Conservation (phyloP, 2,888 invertebrate genomes). For the Sminthurides aquaticus region DNA sequence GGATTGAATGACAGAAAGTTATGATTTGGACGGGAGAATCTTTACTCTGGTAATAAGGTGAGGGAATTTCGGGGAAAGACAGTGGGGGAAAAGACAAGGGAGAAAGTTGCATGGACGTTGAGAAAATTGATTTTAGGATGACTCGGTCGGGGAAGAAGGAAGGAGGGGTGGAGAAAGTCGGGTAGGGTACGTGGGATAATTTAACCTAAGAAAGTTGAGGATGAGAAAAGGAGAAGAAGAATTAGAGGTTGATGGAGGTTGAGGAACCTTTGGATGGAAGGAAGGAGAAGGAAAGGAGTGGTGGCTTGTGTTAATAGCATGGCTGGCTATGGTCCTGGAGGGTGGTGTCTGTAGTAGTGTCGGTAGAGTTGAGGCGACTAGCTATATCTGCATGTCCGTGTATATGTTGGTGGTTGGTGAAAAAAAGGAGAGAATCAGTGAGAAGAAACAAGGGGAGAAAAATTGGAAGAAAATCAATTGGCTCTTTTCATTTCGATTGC, state of each 20-base stretch:
- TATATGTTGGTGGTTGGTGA: background rate
- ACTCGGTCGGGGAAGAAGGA: background rate
- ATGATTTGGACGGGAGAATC: background rate
- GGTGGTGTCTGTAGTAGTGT: background rate
- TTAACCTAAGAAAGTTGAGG: slow-evolving; percentile 12
- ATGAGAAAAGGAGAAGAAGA: slow-evolving; percentile 15
- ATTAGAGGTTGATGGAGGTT: slow-evolving; percentile 17
- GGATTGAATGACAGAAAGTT: background rate
- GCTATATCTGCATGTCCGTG: no score
- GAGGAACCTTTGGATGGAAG: slow-evolving; percentile 9
- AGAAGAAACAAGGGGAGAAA: slow-evolving; percentile 24
- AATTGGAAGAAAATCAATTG: slow-evolving; percentile 38
- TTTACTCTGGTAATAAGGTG: background rate
- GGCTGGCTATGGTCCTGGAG: background rate
- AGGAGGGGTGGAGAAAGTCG: background rate
- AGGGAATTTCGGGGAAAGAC: slow-evolving; percentile 4
- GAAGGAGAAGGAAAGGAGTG: background rate
- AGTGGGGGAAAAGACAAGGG: slow-evolving; percentile 5
- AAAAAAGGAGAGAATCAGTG: slow-evolving; percentile 8
- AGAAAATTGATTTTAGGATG: background rate
- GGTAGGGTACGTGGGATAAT: slow-evolving; percentile 8
- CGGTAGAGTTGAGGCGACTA: no score
- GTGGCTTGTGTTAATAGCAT: background rate
- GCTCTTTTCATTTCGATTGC: slow-evolving; percentile 38
- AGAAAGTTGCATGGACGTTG: background rate